Base-by-base conservation (phyloP, 1,140 invertebrate genomes). In the Sweltsa coloradensis region DNA sequence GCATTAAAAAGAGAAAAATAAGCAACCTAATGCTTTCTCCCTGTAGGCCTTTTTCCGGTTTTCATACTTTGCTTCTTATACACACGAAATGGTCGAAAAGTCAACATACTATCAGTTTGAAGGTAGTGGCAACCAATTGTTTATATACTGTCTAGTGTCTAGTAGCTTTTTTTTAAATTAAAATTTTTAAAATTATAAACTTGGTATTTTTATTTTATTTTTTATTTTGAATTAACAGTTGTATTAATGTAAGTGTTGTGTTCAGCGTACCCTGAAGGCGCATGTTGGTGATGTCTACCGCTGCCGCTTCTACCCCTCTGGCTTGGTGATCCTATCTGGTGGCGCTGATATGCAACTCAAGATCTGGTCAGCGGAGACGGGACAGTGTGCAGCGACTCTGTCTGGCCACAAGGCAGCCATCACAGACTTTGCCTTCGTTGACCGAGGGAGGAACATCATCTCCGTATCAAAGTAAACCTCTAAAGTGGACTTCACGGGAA, bases 251-350 rank as follows among this genome's bases (percentile, higher is more conserved):
- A 45, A 37, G 51, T 53, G 14, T 52, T 60, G 49, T 49, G 55
- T 67, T 26, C 55, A 78, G 66, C 59, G 78, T 49, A 66, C 69
- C 40, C 58, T 86, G 45, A 64, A 70, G 53, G 83, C 81, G 0
- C 82, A 85, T 64, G 60, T 73, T 34, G 76, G 76, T 49, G 79
- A 83, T 51, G 73, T 83, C 0, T 82, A 85, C 58, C 73, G 67
- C 45, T 81, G 79, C 57, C 64, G 65, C 40, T 83, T 83, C 57
- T 85, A 85, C 54, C 83, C 82, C 25, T 83, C 80, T 45, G 81
- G 79, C 5, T 57, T 79, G 40, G 81, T 85, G 19, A 62, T 81
- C 1, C 60, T 85, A 36, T 75, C 73, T 45, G 78, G 74, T 45
- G 79, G 81, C 3, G 76, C 78, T 34, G 83, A 86, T 66, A 76